Conservation (phyloP, 1,140 invertebrate genomes). For the Brachionus rotundiformis region DNA sequence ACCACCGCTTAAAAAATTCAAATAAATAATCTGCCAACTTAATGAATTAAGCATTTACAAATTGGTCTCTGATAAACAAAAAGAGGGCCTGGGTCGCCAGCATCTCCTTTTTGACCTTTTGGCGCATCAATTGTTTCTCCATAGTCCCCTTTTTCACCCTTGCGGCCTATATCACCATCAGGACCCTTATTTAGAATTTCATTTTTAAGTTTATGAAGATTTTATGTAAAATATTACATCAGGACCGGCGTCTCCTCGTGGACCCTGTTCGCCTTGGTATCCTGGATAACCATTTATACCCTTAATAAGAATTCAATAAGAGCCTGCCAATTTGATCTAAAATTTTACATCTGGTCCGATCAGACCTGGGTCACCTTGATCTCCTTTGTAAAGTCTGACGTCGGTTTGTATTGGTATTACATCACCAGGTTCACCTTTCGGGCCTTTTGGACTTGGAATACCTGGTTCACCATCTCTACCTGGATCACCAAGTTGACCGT, state of each 20-base stretch:
- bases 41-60: background rate
- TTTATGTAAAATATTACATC: no score
- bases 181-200: slow-evolving; percentile 8
- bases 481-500: slow-evolving; percentile 23
- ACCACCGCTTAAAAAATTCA: background rate
- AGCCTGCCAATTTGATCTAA: background rate
- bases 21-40: background rate
- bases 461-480: slow-evolving; percentile 39
- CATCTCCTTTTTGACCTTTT: slow-evolving; percentile 28
- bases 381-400: slow-evolving; percentile 25
- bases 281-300: slow-evolving; percentile 29
- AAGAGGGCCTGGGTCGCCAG: slow-evolving; percentile 20
- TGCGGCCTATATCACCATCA: background rate
- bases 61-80: slow-evolving; percentile 16
- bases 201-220: no score
- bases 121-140: background rate
- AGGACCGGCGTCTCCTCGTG: slow-evolving; percentile 12
- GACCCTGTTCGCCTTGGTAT: slow-evolving; percentile 27
- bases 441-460: slow-evolving; percentile 23
- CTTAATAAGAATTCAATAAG: slow-evolving; percentile 5
- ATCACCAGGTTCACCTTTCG: slow-evolving; percentile 36
- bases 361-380: background rate
- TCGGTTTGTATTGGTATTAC: slow-evolving; percentile 6
- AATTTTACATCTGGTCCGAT: background rate
- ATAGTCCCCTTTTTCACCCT: slow-evolving; percentile 50